These are phyloP conservation scores for Catostylus mosaicus DNA, from an alignment of 30 jellyfish, hydroid and myxozoan species.

Conservation along the genomic window DNA sequence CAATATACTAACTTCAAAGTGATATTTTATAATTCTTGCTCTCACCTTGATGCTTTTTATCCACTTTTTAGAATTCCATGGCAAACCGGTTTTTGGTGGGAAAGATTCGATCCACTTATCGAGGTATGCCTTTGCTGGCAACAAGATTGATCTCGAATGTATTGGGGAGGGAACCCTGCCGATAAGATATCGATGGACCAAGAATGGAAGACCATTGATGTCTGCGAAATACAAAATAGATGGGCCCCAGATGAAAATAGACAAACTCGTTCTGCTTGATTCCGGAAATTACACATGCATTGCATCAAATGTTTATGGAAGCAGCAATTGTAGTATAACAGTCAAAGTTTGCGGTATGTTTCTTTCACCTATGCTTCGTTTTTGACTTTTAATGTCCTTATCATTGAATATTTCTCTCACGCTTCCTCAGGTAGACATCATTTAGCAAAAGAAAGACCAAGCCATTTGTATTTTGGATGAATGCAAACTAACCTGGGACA, in stretches of 20 bases:
- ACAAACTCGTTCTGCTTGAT: conserved; percentile 52
- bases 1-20: too few relatives aligned
- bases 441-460: too few relatives aligned
- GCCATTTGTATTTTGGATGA: too few relatives aligned
- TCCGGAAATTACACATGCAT: conserved; percentile 80
- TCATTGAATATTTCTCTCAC: too few relatives aligned
- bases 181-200: conserved; percentile 55
- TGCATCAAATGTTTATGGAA: conserved; percentile 67
- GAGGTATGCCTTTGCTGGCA: conserved; percentile 16
- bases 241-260: conserved; percentile 43
- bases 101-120: background rate
- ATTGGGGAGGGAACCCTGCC: conserved; percentile 56
- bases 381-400: too few relatives aligned
- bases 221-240: conserved; percentile 5
- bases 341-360: conserved; percentile 70
- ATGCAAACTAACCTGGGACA: too few relatives aligned
- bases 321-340: conserved; percentile 36
- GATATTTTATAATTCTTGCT: too few relatives aligned
- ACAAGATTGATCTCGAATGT: conserved; percentile 17
- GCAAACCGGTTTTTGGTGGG: conserved; percentile 36
- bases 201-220: conserved; percentile 42
- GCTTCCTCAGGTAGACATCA: too few relatives aligned
- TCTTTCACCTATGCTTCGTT: background rate
- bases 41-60: too few relatives aligned
- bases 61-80: conserved; percentile 19